Base-by-base conservation (phyloP, 2,888 invertebrate species). In the Caenorhabditis doughertyi region DNA sequence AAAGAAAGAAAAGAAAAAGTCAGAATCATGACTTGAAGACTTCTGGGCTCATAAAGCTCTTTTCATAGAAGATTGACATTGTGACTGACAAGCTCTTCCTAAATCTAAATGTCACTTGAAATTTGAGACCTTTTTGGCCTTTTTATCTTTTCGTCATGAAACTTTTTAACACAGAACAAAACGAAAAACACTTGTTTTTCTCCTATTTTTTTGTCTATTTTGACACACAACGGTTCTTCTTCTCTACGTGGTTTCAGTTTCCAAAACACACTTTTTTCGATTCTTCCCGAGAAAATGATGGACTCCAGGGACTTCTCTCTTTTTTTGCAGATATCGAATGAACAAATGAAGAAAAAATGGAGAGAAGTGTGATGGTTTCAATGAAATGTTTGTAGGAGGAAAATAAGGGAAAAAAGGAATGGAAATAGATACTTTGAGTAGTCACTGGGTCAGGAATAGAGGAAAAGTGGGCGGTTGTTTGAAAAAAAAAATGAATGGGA, bases 251-350 rank as follows among this genome's bases (percentile, higher is more conserved):
- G 62, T 47, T 49, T 25, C 18, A 44, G 29, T 47, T 32, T 35
- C 29, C 65, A 65, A 65, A 65, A 65, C 65, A 51, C 35, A 65
- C 51, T 35, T 51, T 65, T 65, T 29, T 39, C 23, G 25, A n/a
- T 42, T 58, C 23, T 58, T 58, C 27, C 42, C 42, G 11, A 25
- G 35, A 23, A 65, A 65, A 51, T 51, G 51, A 49, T 65, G 51
- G 51, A 65, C 65, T 65, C 65, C 49, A n/a, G 65, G 65, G 51
- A 65, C 65, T 23, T n/a, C n/a, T n/a, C n/a, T n/a, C n/a, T 64
- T n/a, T 18, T 62, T 29, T 32, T 64, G 49, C 47, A 64, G 64
- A 62, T 62, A 62, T 62, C 44, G 49, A 42, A 65, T 35, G 51
- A 51, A 65, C 23, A 65, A 65, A 65, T 23, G 47, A 51, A 65